Evolutionary conservation across 2,888 invertebrate species (phyloP).

Genomic region (Mesoligia furuncula): DNA sequence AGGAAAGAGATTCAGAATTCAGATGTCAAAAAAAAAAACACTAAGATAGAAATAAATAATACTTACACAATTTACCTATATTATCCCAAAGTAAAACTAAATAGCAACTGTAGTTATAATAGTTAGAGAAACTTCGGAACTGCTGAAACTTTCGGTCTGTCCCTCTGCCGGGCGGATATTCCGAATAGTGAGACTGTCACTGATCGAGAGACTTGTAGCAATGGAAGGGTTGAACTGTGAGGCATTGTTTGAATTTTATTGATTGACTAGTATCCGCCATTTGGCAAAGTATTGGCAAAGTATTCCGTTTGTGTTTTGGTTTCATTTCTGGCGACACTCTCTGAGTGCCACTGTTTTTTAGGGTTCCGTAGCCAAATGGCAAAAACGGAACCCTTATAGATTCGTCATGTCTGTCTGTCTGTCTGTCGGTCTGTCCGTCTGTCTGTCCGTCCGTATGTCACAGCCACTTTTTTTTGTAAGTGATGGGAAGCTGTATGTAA

Average conservation of each 20-base stretch:
- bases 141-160: conserved; percentile 20
- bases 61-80: conserved; percentile 12
- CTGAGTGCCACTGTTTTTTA: too few species aligned
- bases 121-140: conserved; percentile 22
- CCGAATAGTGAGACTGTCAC: neutral
- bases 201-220: neutral
- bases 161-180: conserved; percentile 23
- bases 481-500: neutral
- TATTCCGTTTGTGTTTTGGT: too few species aligned
- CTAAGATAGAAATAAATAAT: neutral
- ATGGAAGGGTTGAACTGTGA: neutral
- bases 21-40: neutral
- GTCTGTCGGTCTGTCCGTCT: too few species aligned
- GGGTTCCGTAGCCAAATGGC: too few species aligned
- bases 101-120: conserved; percentile 21
- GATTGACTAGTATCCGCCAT: neutral
- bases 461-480: too few species aligned
- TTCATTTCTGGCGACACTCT: too few species aligned
- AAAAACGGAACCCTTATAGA: too few species aligned
- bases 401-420: too few species aligned
- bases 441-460: too few species aligned
- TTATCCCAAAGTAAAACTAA: conserved; percentile 23
- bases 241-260: conserved; percentile 8
- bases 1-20: neutral
- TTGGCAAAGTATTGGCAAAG: too few species aligned